phyloP scores from a whole-genome alignment of 1,140 invertebrate species.

The Drosophila willistoni region DNA sequence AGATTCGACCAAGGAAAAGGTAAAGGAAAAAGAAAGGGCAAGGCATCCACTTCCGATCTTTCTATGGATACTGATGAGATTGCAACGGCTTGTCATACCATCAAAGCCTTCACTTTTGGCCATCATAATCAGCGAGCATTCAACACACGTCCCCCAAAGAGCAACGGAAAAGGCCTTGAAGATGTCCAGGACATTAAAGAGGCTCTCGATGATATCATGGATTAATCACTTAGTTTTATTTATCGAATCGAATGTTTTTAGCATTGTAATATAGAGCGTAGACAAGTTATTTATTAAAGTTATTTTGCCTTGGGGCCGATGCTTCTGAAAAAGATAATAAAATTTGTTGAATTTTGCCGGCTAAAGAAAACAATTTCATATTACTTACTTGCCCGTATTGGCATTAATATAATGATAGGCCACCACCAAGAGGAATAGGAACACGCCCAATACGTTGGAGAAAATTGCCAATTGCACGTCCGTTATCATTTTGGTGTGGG shows the following conservation, averaged over 20 bases:
- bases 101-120: constrained; percentile 52
- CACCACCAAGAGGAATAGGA: constrained; percentile 96
- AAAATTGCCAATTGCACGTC: constrained; percentile 98
- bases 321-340: constrained; percentile 56
- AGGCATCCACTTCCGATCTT: background rate
- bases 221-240: constrained; percentile 66
- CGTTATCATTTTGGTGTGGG: constrained; percentile 91
- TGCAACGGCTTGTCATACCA: background rate
- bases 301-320: constrained; percentile 67
- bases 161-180: constrained; percentile 31
- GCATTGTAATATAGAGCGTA: constrained; percentile 33
- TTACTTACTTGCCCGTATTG: constrained; percentile 85
- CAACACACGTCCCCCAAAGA: constrained; percentile 17
- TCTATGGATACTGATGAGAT: constrained; percentile 59
- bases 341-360: constrained; percentile 19
- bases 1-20: constrained; percentile 83
- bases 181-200: constrained; percentile 57
- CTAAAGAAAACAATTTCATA: background rate
- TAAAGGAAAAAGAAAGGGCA: constrained; percentile 33
- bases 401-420: constrained; percentile 98
- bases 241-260: constrained; percentile 45
- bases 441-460: constrained; percentile 97
- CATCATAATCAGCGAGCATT: constrained; percentile 52
- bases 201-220: constrained; percentile 54
- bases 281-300: constrained; percentile 37